These are phyloP conservation scores for Luscinia megarhynchos DNA, from an alignment of 2,797 vertebrate genomes.

Conservation along the genomic window DNA sequence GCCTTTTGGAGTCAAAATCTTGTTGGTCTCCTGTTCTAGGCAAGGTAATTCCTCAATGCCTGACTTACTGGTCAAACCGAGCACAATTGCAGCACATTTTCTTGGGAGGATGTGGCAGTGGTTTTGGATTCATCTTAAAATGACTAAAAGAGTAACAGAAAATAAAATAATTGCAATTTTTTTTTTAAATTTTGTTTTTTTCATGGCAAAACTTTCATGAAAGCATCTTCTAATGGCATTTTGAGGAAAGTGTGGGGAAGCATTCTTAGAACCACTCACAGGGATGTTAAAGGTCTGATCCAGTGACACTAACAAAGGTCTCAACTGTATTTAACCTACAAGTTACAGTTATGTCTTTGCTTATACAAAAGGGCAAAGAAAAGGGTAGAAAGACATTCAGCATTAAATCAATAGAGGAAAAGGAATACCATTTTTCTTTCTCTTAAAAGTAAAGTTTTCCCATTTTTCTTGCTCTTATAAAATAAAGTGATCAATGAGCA, in stretches of 20 bases:
- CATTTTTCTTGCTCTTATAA: not conserved
- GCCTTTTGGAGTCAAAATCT: not conserved
- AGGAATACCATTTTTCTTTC: not conserved
- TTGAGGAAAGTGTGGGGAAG: not conserved
- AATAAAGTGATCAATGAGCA: not conserved
- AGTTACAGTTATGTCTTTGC: not conserved
- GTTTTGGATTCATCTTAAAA: not conserved
- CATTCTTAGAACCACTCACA: not conserved
- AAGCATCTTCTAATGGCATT: not conserved
- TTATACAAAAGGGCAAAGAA: conserved; percentile 6
- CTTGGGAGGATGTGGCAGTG: not conserved
- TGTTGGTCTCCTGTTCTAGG: not conserved
- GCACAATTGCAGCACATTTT: not conserved
- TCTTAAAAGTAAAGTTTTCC: not conserved
- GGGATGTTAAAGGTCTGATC: not conserved
- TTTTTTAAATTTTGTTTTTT: not conserved
- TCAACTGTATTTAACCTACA: not conserved
- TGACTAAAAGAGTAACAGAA: not conserved
- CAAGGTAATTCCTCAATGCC: not conserved
- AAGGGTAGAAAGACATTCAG: not conserved
- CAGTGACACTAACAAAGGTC: not conserved
- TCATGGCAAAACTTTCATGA: not conserved
- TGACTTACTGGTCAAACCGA: not conserved
- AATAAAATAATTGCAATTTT: not conserved
- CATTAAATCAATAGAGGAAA: conserved; percentile 8